These are phyloP conservation scores for Hormiphora californensis DNA, from an alignment of 37 sponge, comb jelly and placozoan species.

Conservation along the genomic window DNA sequence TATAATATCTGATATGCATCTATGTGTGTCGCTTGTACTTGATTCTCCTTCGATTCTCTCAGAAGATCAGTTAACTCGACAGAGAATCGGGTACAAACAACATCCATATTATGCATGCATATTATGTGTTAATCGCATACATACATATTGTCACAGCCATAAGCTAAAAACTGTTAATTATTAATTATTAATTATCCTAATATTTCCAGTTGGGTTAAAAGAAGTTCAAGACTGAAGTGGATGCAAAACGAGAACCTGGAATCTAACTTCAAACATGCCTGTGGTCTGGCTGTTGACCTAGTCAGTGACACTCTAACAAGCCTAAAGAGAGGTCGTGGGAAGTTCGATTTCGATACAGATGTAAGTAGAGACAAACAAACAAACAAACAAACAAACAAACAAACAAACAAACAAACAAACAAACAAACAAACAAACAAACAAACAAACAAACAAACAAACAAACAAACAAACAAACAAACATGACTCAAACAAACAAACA, in stretches of 20 bases:
- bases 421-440: not conserved
- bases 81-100: no score
- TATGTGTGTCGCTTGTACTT: no score
- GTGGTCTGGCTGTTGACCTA: slow-evolving; percentile 47
- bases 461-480: not conserved
- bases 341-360: slow-evolving; percentile 30
- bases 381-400: not conserved
- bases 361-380: not conserved
- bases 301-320: slow-evolving; percentile 31
- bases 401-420: not conserved
- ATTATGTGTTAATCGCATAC: no score
- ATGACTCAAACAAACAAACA: not conserved
- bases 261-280: slow-evolving; percentile 55
- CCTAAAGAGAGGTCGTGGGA: not conserved
- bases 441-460: not conserved
- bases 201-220: slow-evolving; percentile 26
- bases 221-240: slow-evolving; percentile 28
- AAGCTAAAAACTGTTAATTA: no score
- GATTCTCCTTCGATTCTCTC: no score
- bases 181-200: no score
- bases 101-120: no score
- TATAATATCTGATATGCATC: no score
- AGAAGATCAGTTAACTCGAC: no score
- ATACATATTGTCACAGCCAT: no score
- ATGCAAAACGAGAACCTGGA: slow-evolving; percentile 3